Evolutionary conservation across 2,888 invertebrate species (phyloP).

Genomic region (Lampropteryx suffumata): DNA sequence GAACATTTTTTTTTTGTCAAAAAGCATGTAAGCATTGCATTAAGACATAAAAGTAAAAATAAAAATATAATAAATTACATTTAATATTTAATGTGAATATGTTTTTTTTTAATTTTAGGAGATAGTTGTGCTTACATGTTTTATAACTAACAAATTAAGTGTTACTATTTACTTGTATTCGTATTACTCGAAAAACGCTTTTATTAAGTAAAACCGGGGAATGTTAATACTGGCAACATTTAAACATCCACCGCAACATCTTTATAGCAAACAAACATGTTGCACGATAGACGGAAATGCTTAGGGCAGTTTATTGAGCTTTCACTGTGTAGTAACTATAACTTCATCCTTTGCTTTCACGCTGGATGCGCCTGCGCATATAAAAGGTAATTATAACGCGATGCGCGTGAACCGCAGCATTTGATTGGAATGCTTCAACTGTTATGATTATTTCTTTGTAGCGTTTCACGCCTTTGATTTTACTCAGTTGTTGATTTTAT

Average conservation of each 20-base stretch:
- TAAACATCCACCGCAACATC: slow-evolving; percentile 29
- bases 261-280: slow-evolving; percentile 21
- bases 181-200: no score
- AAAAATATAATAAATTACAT: no score
- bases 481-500: not conserved
- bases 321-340: slow-evolving; percentile 39
- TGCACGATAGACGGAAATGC: slow-evolving; percentile 27
- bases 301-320: slow-evolving; percentile 56
- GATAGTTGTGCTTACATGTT: no score
- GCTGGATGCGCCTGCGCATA: slow-evolving; percentile 63
- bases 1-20: no score
- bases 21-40: no score
- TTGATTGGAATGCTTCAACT: slow-evolving; percentile 25
- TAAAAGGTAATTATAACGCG: slow-evolving; percentile 67
- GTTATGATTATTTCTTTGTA: slow-evolving; percentile 13
- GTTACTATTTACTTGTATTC: no score
- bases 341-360: slow-evolving; percentile 34
- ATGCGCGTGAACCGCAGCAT: slow-evolving; percentile 42
- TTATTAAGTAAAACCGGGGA: no score
- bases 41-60: no score
- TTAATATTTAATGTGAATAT: no score
- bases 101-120: no score
- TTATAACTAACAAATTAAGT: no score
- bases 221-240: not conserved
- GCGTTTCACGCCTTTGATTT: slow-evolving; percentile 6